Base-by-base conservation (phyloP, 2,888 invertebrate species). In the Eugnorisma glareosa region DNA sequence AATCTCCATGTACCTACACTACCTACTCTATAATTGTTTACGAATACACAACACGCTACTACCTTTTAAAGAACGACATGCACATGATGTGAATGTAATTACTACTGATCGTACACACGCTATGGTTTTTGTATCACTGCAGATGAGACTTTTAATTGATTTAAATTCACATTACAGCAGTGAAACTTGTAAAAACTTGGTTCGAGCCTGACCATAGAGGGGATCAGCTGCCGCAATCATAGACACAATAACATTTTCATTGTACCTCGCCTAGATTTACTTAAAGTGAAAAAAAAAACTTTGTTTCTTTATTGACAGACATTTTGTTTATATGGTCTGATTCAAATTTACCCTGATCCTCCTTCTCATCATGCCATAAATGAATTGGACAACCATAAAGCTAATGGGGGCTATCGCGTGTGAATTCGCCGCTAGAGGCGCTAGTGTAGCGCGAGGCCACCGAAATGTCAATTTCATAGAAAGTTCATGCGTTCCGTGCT, bases 41-140 rank as follows among this genome's bases (percentile, higher is more conserved):
- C 67, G 76, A 77, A 86, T 78, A 84, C 76, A 82, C 79, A 79
- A 75, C 88, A 81, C 87, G 88, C 84, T 75, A 81, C 72, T 73
- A 75, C 82, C 85, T 82, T 84, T 86, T 78, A 79, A 59, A 80
- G 79, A 77, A 77, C 81, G 57, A 79, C 71, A 77, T 86, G 83
- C 77, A 81, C 87, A 79, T 83, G 81, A 79, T 77, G 57, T 69
- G 88, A 83, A 88, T 88, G 72, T 88, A 82, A 88, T 89, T 84
- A 89, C 69, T 73, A 40, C 24, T 82, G 68, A 68, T 68, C 70
- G 72, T 67, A 78, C 21, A 84, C 71, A 88, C 59, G 81, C 79
- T 51, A 83, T 51, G 71, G 64, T 77, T 82, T 79, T 88, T 82
- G 73, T 82, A 37, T 51, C 48, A 18, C 70, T 70, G 45, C 51